These are phyloP conservation scores for Cecropterus lyciades DNA, from an alignment of 1,140 invertebrate species.

Conservation along the genomic window DNA sequence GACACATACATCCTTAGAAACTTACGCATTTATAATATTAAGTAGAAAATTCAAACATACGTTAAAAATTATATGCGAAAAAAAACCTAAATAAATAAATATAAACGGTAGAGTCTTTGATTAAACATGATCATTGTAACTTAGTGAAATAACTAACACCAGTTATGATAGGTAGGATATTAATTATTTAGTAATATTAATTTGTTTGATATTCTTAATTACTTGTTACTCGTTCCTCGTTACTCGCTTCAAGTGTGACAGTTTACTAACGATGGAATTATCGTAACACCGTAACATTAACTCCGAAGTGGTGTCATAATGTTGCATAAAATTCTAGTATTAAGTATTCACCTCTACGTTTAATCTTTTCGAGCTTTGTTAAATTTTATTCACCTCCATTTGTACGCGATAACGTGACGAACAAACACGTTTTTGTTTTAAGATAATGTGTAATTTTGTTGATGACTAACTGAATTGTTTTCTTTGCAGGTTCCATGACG, in stretches of 20 bases:
- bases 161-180: no score
- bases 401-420: slow-evolving; percentile 25
- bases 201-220: no score
- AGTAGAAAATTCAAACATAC: no score
- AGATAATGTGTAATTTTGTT: slow-evolving; percentile 20
- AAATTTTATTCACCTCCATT: slow-evolving; percentile 23
- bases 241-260: background rate
- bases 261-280: slow-evolving; percentile 18
- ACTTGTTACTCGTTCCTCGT: background rate
- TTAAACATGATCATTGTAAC: no score
- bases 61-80: no score
- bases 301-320: slow-evolving; percentile 30
- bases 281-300: slow-evolving; percentile 32
- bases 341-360: slow-evolving; percentile 13
- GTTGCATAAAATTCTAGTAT: slow-evolving; percentile 31
- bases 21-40: no score
- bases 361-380: slow-evolving; percentile 25
- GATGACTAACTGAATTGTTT: slow-evolving; percentile 27
- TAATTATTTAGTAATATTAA: no score
- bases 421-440: slow-evolving; percentile 32
- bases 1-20: no score
- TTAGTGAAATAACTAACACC: no score
- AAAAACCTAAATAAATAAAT: no score
- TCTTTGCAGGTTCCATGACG: slow-evolving; percentile 22
- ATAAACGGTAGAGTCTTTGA: no score